Conservation (phyloP, 2,113 vertebrate species). For the Echinops telfairi region DNA sequence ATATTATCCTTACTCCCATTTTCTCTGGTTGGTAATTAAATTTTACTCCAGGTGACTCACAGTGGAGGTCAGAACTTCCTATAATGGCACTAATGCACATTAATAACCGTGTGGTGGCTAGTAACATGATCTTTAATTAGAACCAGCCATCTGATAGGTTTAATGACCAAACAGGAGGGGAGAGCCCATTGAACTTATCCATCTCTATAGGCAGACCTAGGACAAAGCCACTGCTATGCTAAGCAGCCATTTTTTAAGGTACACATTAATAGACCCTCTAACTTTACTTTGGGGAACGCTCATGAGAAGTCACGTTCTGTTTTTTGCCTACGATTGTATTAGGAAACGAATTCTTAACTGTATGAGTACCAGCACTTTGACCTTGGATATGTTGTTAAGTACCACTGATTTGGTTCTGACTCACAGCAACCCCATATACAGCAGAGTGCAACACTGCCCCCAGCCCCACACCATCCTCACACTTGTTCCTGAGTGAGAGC, state of each 20-base stretch:
- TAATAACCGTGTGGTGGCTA: conserved; percentile 78
- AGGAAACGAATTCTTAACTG: conserved; percentile 1
- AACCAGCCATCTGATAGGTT: conserved; percentile 81
- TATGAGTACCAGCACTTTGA: not conserved
- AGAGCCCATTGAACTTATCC: conserved; percentile 75
- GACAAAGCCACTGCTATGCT: not conserved
- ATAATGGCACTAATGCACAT: conserved; percentile 79
- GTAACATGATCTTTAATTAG: conserved; percentile 81
- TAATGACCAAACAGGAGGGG: conserved; percentile 71
- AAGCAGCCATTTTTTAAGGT: conserved; percentile 4
- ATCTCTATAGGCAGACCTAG: conserved; percentile 57
- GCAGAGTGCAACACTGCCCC: too few relatives aligned
- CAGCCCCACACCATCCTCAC: too few relatives aligned
- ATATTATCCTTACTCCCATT: conserved; percentile 50
- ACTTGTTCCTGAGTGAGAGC: too few relatives aligned
- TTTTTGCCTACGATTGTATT: not conserved
- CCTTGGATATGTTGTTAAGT: not conserved
- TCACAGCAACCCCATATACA: too few relatives aligned
- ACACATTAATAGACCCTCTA: not conserved
- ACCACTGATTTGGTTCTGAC: too few relatives aligned
- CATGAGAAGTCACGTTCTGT: conserved; percentile 40
- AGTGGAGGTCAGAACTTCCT: conserved; percentile 73
- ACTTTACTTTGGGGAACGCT: conserved; percentile 41
- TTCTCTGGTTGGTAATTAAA: conserved; percentile 78
- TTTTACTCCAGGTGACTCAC: conserved; percentile 81